Evolutionary conservation across 2,797 vertebrate species (phyloP).

Genomic region (Loriculus beryllinus): DNA sequence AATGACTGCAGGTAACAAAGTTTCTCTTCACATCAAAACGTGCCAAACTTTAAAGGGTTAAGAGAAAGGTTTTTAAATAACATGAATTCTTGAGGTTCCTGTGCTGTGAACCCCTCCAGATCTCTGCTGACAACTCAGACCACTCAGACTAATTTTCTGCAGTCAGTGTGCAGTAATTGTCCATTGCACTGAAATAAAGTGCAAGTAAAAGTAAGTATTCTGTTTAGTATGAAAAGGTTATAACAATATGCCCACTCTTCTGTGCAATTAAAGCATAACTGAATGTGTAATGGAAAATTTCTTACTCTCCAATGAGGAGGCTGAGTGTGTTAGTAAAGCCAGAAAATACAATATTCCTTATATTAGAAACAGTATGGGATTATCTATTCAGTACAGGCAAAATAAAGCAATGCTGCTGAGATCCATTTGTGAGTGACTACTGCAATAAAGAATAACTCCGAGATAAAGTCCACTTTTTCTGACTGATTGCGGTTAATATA

Average conservation of each 20-base stretch:
- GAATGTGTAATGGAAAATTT: background rate
- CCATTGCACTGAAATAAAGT: background rate
- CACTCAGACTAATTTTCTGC: background rate
- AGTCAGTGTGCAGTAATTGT: background rate
- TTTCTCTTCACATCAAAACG: background rate
- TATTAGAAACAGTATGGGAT: background rate
- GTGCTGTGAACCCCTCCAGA: background rate
- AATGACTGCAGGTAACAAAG: background rate
- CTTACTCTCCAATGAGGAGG: background rate
- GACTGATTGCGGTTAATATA: background rate
- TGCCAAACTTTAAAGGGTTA: background rate
- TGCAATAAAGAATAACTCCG: background rate
- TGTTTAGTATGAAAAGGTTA: background rate
- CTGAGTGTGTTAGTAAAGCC: background rate
- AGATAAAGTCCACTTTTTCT: background rate
- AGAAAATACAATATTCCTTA: background rate
- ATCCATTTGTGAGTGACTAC: background rate
- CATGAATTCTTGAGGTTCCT: background rate
- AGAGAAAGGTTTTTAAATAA: background rate
- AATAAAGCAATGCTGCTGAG: background rate
- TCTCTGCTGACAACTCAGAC: background rate
- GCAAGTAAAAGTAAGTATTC: background rate
- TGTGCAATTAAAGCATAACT: background rate
- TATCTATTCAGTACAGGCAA: background rate
- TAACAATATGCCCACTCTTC: background rate